Conservation (phyloP, 2,113 vertebrate species). For the Acanthochromis polyacanthus region DNA sequence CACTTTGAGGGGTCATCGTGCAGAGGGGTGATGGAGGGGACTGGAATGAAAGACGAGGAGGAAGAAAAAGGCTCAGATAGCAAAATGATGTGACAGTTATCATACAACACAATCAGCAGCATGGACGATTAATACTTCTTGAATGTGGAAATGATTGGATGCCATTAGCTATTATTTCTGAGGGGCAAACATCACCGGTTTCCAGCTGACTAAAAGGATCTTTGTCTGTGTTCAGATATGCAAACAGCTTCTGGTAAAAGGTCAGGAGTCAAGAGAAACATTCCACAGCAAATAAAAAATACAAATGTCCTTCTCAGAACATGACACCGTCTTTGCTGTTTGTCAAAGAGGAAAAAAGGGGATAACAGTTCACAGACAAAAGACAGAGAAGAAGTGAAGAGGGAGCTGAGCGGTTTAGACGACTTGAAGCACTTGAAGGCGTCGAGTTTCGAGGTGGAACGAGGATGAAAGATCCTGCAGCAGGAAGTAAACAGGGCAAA, state of each 20-base stretch:
- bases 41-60: conserved; percentile 3
- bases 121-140: conserved; percentile 30
- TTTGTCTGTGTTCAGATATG: conserved; percentile 33
- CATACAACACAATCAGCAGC: conserved; percentile 19
- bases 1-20: conserved; percentile 53
- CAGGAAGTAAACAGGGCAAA: conserved; percentile 76
- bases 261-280: conserved; percentile 49
- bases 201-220: conserved; percentile 17
- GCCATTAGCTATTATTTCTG: conserved; percentile 40
- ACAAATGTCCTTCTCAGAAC: conserved; percentile 56
- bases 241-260: conserved; percentile 49
- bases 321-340: conserved; percentile 13
- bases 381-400: conserved; percentile 30
- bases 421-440: conserved; percentile 62
- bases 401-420: conserved; percentile 34
- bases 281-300: conserved; percentile 58
- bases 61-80: background rate
- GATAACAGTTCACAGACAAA: conserved; percentile 36
- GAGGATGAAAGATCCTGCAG: conserved; percentile 55
- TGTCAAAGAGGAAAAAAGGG: background rate
- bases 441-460: conserved; percentile 48
- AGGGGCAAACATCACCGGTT: conserved; percentile 37
- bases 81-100: conserved; percentile 24
- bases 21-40: conserved; percentile 25
- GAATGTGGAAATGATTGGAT: conserved; percentile 54